Evolutionary conservation across 53 echinoderm and acorn worm genomes (phyloP), one percentile per base, ranked within the genome.

Genomic region (Astropecten irregularis): DNA sequence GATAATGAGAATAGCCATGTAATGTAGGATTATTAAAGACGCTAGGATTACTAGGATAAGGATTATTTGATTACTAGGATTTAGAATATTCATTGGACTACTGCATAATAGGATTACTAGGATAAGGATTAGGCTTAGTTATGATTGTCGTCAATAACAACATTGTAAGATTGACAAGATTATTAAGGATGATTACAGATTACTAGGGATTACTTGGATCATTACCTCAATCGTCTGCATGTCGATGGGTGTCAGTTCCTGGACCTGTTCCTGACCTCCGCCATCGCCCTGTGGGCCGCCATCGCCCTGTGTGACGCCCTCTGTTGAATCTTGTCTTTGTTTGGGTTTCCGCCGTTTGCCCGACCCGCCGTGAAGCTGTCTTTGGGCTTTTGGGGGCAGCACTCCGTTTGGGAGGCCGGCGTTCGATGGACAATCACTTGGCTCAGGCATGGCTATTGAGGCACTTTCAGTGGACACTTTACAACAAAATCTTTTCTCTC

Each of bases 221-320:
- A 66, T 85, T 85, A 85, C 86, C 86, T 85, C 86, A 53, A 85
- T 49, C 39, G 86, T 85, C 44, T 66, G 64, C 53, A 64, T 53
- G 47, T 85, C 86, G 65, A 85, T 85, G 50, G 86, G 86, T 23
- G 74, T 51, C 65, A 85, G 76, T 76, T 85, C 85, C 37, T 85
- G 86, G 31, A 49, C 28, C 71, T 76, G 66, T 76, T 85, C 86
- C 83, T 68, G 83, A 30, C 15, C 69, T 49, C 21, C 74, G 15
- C 33, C 76, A 21, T 76, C 66, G 52, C 53, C 76, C 76, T 51
- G 47, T 11, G 61, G 6, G 53, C 13, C 65, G 15, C 32, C 66
- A 9, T 85, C 66, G 52, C 53, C 76, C 76, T 51, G 62, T 10
- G 44, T 31, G 2, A 61, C 61, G 40, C 61, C 59, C n/a, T 79